Evolutionary conservation across 92 coral and sea anemone genomes (phyloP).

Genomic region (Blastomussa wellsi): DNA sequence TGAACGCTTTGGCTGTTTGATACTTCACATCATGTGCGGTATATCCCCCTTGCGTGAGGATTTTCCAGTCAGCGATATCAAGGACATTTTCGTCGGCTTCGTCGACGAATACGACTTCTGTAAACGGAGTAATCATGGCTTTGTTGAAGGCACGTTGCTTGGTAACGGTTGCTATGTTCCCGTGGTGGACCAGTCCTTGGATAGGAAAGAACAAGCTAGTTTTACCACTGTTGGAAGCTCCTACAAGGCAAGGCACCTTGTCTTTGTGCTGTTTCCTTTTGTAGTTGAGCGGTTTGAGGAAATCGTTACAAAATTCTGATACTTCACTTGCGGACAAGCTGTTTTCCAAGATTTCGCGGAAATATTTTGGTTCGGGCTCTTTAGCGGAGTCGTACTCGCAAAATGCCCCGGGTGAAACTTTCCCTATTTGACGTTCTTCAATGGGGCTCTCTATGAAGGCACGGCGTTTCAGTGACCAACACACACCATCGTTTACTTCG

Average conservation of each 20-base stretch:
- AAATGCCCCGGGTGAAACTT: slow-evolving; percentile 28
- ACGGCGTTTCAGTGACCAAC: slow-evolving; percentile 44
- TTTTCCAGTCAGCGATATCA: neutral
- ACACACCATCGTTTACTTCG: slow-evolving; percentile 37
- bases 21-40: slow-evolving; percentile 2
- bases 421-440: too few species aligned
- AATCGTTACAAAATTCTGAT: neutral
- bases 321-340: neutral
- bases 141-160: neutral
- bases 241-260: neutral
- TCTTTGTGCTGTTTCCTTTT: neutral
- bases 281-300: neutral
- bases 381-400: neutral
- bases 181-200: neutral
- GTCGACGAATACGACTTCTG: neutral
- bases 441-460: slow-evolving; percentile 27
- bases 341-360: too few species aligned
- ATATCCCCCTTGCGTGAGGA: neutral
- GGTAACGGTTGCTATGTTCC: neutral
- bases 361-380: slow-evolving; percentile 27
- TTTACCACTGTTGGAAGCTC: neutral
- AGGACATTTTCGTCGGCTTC: neutral
- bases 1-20: neutral
- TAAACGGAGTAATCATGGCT: neutral
- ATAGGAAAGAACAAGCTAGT: neutral